These are phyloP conservation scores for Molossus alvarezi DNA, from an alignment of 2,797 vertebrate species.

Conservation along the genomic window DNA sequence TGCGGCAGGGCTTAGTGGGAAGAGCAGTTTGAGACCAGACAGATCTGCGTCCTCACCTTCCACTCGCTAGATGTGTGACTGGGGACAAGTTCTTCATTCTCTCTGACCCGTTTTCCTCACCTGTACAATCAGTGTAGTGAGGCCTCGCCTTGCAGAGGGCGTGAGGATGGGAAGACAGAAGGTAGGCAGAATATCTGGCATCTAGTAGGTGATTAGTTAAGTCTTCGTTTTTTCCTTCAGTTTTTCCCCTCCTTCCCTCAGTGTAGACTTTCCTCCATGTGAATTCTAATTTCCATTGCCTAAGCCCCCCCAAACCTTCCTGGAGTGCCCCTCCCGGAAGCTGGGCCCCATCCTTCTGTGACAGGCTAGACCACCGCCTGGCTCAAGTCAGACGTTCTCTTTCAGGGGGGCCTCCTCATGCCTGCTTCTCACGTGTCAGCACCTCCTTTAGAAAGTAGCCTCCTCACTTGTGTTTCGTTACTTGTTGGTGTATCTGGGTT, in stretches of 20 bases:
- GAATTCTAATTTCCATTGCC: not conserved
- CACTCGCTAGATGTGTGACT: not conserved
- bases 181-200: not conserved
- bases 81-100: not conserved
- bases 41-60: not conserved
- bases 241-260: not conserved
- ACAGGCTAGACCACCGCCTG: not conserved
- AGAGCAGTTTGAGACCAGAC: not conserved
- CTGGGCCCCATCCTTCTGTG: not conserved
- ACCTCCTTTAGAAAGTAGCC: not conserved
- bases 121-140: not conserved
- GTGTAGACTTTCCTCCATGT: not conserved
- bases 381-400: not conserved
- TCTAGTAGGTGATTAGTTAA: not conserved
- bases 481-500: not conserved
- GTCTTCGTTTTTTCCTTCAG: not conserved
- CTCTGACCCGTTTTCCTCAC: not conserved
- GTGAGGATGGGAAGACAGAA: not conserved
- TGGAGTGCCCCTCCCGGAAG: not conserved
- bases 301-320: not conserved
- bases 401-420: not conserved
- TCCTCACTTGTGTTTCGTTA: not conserved
- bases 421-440: not conserved
- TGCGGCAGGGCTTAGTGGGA: not conserved
- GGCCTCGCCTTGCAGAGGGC: not conserved